These are phyloP conservation scores for Zootoca vivipara DNA, from an alignment of 2,113 vertebrate species.

Conservation along the genomic window DNA sequence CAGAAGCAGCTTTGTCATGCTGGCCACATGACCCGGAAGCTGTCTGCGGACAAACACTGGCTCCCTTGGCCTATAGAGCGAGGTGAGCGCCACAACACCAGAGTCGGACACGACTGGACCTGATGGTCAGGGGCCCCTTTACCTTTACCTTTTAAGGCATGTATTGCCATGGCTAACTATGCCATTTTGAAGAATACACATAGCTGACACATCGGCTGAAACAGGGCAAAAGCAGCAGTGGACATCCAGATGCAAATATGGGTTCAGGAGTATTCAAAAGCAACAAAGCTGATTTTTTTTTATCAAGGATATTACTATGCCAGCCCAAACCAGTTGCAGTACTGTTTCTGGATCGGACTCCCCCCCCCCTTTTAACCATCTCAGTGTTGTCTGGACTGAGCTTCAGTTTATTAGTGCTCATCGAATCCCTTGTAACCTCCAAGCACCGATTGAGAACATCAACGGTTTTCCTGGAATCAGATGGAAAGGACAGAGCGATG, in stretches of 20 bases:
- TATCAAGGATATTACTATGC: background rate
- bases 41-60: too few species aligned
- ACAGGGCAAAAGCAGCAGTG: background rate
- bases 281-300: background rate
- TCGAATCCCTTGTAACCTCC: background rate
- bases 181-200: background rate
- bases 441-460: background rate
- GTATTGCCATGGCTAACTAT: too few species aligned
- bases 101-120: too few species aligned
- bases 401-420: conserved; percentile 4
- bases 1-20: too few species aligned
- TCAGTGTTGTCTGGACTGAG: background rate
- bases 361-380: background rate
- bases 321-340: background rate
- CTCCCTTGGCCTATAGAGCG: too few species aligned
- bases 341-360: background rate
- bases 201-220: background rate
- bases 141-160: too few species aligned
- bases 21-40: too few species aligned
- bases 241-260: background rate
- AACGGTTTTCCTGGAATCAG: background rate
- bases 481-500: background rate
- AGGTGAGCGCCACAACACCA: too few species aligned
- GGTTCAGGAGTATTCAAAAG: background rate
- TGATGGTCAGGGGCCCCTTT: too few species aligned